Conservation (phyloP, 37 sponge, comb jelly and placozoan species). For the Amphimedon queenslandica region DNA sequence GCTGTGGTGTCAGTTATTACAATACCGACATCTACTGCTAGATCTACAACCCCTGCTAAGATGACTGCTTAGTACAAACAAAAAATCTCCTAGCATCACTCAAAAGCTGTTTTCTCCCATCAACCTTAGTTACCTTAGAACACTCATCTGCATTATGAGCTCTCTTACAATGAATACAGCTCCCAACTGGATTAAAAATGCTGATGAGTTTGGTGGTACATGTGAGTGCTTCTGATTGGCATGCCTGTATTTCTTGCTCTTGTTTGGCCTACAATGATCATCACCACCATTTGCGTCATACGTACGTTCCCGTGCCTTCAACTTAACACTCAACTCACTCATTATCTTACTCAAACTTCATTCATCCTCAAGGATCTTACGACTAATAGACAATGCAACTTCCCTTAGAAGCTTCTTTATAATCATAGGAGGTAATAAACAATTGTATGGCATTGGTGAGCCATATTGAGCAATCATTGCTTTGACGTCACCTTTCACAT, state of each 20-base stretch:
- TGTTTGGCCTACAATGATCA: not conserved
- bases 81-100: constrained; percentile 31
- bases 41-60: constrained; percentile 27
- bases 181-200: not conserved
- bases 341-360: not conserved
- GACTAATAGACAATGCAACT: not conserved
- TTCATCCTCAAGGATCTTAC: not conserved
- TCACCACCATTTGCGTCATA: not conserved
- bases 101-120: constrained; percentile 22
- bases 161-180: constrained; percentile 40
- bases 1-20: constrained; percentile 32
- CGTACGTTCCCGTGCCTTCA: not conserved
- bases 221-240: not conserved
- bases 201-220: not conserved
- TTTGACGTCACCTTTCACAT: too few species aligned
- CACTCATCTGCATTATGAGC: constrained; percentile 19
- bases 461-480: too few species aligned
- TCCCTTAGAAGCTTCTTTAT: not conserved
- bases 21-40: constrained; percentile 8
- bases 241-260: not conserved
- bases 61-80: constrained; percentile 32
- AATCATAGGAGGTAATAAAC: not conserved
- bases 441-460: too few species aligned
- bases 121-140: not conserved
- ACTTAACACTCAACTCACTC: not conserved